phyloP scores from a whole-genome alignment of 2,888 invertebrate species.

The Sminthurides aquaticus region DNA sequence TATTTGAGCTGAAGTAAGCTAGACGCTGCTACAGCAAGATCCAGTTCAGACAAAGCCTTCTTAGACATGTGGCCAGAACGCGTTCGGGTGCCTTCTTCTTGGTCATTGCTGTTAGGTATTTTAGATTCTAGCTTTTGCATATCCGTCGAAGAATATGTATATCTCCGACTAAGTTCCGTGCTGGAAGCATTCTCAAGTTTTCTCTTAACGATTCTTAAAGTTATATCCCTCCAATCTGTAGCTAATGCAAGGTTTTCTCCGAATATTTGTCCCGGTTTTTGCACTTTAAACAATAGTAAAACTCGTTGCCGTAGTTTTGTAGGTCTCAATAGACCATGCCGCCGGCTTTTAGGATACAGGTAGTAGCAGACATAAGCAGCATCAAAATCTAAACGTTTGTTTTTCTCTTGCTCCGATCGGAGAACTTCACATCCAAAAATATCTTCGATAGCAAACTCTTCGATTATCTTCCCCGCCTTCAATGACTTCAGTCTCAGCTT shows the following conservation, averaged over 20 bases:
- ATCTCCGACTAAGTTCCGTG: not conserved
- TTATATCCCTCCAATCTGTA: conserved; percentile 34
- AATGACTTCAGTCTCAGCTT: conserved; percentile 28
- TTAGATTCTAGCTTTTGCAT: not conserved
- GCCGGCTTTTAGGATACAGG: conserved; percentile 33
- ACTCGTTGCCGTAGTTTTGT: conserved; percentile 29
- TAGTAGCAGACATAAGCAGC: conserved; percentile 39
- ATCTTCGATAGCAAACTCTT: conserved; percentile 32
- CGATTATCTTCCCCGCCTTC: conserved; percentile 25
- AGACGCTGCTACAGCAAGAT: conserved; percentile 16
- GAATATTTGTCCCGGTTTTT: conserved; percentile 30
- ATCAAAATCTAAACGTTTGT: conserved; percentile 10
- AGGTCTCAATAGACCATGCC: conserved; percentile 26
- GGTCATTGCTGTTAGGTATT: not conserved
- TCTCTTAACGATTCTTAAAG: conserved; percentile 8
- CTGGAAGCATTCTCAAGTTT: conserved; percentile 22
- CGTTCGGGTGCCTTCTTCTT: not conserved
- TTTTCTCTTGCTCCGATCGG: conserved; percentile 26
- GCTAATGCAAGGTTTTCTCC: conserved; percentile 37
- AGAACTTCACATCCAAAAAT: conserved; percentile 40
- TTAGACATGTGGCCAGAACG: not conserved
- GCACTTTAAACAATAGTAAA: conserved; percentile 35
- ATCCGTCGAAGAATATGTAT: not conserved
- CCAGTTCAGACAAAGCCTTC: conserved; percentile 1
- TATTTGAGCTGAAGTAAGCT: conserved; percentile 46